phyloP scores from a whole-genome alignment of 2,113 vertebrate genomes.

The Heterocephalus glaber region DNA sequence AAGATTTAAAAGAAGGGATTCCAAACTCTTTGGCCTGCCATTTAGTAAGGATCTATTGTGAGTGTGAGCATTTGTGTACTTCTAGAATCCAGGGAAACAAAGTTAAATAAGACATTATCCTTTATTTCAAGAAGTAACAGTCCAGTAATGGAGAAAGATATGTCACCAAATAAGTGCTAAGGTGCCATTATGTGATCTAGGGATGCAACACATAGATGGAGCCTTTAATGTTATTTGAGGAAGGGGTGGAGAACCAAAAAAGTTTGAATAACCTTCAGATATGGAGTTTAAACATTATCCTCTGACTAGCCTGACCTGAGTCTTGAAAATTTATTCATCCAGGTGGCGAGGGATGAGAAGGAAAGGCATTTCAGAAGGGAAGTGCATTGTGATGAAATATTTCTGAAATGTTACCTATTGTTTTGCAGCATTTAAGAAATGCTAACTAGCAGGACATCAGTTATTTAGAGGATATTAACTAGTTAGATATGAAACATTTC shows the following conservation, averaged over 20 bases:
- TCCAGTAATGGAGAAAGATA: neutral
- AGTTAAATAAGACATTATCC: neutral
- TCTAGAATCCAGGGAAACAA: neutral
- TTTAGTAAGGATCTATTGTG: neutral
- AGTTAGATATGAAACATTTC: neutral
- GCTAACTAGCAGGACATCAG: neutral
- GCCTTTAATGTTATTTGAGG: neutral
- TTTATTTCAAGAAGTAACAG: neutral
- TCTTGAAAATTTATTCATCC: neutral
- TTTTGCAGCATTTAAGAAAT: neutral
- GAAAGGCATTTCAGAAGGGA: slow-evolving; percentile 15
- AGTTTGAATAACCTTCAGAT: neutral
- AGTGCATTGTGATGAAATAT: neutral
- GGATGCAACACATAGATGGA: neutral
- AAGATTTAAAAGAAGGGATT: neutral
- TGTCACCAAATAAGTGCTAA: neutral
- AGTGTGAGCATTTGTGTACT: neutral
- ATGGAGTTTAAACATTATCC: neutral
- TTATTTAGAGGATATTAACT: neutral
- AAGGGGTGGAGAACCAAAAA: neutral
- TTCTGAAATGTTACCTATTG: neutral
- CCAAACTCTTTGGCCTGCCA: neutral
- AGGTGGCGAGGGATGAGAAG: neutral
- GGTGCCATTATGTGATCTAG: neutral
- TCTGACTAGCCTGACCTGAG: neutral